phyloP scores from a whole-genome alignment of 2,797 vertebrate species.

The Acipenser ruthenus region DNA sequence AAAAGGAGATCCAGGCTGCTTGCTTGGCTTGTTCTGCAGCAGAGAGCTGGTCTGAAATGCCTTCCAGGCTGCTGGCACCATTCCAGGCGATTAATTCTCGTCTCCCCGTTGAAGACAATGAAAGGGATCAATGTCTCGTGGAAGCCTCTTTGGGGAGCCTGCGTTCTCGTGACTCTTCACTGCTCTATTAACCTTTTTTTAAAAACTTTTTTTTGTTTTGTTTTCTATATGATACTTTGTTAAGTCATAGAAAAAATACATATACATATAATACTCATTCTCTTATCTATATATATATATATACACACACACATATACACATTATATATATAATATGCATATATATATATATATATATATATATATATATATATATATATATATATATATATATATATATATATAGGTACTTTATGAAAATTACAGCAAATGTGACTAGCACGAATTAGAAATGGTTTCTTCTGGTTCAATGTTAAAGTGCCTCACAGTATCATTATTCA shows the following conservation, averaged over 20 bases:
- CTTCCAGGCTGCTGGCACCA: background rate
- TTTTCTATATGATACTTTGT: background rate
- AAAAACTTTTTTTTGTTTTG: background rate
- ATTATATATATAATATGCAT: background rate
- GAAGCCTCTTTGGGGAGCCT: background rate
- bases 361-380: constrained; percentile 1
- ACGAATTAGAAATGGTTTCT: no score
- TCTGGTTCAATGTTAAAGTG: no score
- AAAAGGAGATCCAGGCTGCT: background rate
- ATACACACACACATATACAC: background rate
- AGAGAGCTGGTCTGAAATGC: background rate
- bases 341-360: background rate
- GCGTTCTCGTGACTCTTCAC: background rate
- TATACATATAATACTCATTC: no score
- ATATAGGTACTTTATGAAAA: background rate
- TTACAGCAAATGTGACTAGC: background rate
- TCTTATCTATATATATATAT: background rate
- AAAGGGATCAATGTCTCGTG: background rate
- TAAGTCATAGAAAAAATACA: no score
- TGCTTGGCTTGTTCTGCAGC: background rate
- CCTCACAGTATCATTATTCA: no score
- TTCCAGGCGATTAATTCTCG: background rate
- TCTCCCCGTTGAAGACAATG: background rate
- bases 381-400: no score
- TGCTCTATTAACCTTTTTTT: background rate